These are phyloP conservation scores for Hormiphora californensis DNA, from an alignment of 37 sponge, comb jelly and placozoan species.

Conservation along the genomic window DNA sequence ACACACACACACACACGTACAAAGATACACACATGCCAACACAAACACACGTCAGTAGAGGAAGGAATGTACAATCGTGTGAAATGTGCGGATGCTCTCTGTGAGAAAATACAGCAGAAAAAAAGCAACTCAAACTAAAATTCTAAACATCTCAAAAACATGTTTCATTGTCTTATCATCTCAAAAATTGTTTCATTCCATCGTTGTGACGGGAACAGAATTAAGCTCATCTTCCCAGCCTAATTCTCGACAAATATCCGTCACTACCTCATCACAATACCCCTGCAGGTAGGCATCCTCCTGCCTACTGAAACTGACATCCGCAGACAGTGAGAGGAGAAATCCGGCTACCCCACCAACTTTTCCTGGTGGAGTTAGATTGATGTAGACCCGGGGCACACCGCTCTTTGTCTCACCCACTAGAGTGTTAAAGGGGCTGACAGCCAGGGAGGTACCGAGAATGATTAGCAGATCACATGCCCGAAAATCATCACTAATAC, in stretches of 20 bases:
- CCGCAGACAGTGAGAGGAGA: background rate
- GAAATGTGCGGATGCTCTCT: too few species aligned
- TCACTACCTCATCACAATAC: slow-evolving; percentile 7
- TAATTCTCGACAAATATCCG: background rate
- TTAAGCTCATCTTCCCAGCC: background rate
- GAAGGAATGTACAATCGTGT: too few species aligned
- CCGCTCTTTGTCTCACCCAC: background rate
- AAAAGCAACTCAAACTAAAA: background rate
- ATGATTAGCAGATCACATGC: slow-evolving; percentile 35
- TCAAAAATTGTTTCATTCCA: too few species aligned
- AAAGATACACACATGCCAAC: too few species aligned
- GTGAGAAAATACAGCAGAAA: too few species aligned
- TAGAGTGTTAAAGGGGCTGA: slow-evolving; percentile 22
- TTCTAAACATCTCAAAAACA: background rate
- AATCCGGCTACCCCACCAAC: background rate
- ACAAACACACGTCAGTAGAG: too few species aligned
- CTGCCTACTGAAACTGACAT: background rate
- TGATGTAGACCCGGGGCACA: slow-evolving; percentile 16
- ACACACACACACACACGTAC: too few species aligned
- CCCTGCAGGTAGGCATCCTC: slow-evolving; percentile 6
- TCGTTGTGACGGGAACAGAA: background rate
- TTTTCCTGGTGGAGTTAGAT: background rate
- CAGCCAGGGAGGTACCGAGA: slow-evolving; percentile 1
- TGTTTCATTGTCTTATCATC: too few species aligned
- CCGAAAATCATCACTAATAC: background rate